Percentiles rank a stretch among this genome's conserved stretches.
phyloP scores from a whole-genome alignment of 2,797 vertebrate species.

The Notolepis coatsorum region DNA sequence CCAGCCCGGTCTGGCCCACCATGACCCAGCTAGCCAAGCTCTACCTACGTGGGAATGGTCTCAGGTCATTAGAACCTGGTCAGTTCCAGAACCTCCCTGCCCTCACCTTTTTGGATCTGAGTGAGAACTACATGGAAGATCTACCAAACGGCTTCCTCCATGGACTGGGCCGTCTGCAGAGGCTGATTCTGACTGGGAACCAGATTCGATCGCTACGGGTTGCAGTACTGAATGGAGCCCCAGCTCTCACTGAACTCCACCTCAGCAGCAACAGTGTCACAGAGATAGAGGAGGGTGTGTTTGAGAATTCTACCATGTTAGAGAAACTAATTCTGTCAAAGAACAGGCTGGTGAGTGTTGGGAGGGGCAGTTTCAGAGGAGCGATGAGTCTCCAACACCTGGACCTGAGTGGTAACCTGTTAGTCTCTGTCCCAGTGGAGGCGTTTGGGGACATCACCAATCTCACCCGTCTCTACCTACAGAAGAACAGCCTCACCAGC shows the following conservation, averaged over 20 bases:
- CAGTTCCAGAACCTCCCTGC: constrained; percentile 54
- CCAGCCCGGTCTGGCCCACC: constrained; percentile 44
- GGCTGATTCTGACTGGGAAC: constrained; percentile 66
- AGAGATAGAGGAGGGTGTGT: constrained; percentile 56
- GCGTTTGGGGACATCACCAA: constrained; percentile 39
- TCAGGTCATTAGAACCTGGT: constrained; percentile 36
- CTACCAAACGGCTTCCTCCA: constrained; percentile 50
- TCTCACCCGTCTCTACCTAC: constrained; percentile 61
- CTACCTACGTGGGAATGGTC: constrained; percentile 60
- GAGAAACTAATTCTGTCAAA: constrained; percentile 61
- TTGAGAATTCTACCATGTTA: constrained; percentile 52
- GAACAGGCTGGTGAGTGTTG: constrained; percentile 56
- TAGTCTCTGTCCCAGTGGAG: constrained; percentile 46
- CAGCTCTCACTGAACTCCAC: constrained; percentile 49
- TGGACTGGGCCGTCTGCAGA: constrained; percentile 58
- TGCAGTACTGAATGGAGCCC: constrained; percentile 55
- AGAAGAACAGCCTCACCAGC: constrained; percentile 53
- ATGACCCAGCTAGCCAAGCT: constrained; percentile 65
- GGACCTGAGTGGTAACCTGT: constrained; percentile 67
- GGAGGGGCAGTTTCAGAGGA: constrained; percentile 51
- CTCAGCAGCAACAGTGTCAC: constrained; percentile 63
- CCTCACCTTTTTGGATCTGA: constrained; percentile 71
- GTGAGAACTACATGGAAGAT: constrained; percentile 61
- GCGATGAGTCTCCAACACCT: constrained; percentile 53
- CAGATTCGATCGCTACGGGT: constrained; percentile 49